Percentiles rank a stretch among this genome's conserved stretches.
phyloP scores from a whole-genome alignment of 2,797 vertebrate genomes.

The Sciaenops ocellatus region DNA sequence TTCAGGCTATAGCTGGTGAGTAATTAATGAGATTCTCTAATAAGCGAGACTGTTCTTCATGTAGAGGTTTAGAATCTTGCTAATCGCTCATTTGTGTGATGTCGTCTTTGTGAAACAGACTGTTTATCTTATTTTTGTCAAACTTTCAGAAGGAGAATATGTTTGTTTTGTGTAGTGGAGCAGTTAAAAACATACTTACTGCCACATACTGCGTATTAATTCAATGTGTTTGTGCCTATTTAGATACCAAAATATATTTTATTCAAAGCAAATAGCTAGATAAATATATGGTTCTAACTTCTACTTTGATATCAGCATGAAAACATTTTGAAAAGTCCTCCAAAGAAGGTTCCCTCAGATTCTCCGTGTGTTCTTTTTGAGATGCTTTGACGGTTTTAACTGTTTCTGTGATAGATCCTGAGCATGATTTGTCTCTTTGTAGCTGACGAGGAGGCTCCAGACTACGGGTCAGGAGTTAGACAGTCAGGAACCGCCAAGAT shows the following conservation, averaged over 20 bases:
- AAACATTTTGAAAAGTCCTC: slow-evolving; percentile 9
- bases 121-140: no score
- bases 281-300: neutral
- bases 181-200: slow-evolving; percentile 3
- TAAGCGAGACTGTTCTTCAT: slow-evolving; percentile 11
- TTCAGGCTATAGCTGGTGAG: slow-evolving; percentile 98
- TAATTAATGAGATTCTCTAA: slow-evolving; percentile 60
- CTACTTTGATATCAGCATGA: slow-evolving; percentile 4
- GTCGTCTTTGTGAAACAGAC: neutral
- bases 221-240: neutral
- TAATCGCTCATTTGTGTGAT: slow-evolving; percentile 8
- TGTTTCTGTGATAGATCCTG: slow-evolving; percentile 39
- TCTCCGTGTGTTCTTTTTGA: slow-evolving; percentile 40
- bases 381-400: slow-evolving; percentile 27
- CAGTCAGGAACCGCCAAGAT: slow-evolving; percentile 99
- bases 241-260: neutral
- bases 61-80: slow-evolving; percentile 15
- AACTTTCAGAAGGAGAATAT: neutral
- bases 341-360: slow-evolving; percentile 36
- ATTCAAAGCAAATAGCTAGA: neutral
- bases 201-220: neutral
- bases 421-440: slow-evolving; percentile 63
- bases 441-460: slow-evolving; percentile 98
- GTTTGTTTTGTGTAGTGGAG: neutral
- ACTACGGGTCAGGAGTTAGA: slow-evolving; percentile 97